A percentile compares a stretch with the other conserved stretches of the same genome.
phyloP scores from a whole-genome alignment of 2,888 invertebrate species.

The Amblyjoppa fuscipennis region DNA sequence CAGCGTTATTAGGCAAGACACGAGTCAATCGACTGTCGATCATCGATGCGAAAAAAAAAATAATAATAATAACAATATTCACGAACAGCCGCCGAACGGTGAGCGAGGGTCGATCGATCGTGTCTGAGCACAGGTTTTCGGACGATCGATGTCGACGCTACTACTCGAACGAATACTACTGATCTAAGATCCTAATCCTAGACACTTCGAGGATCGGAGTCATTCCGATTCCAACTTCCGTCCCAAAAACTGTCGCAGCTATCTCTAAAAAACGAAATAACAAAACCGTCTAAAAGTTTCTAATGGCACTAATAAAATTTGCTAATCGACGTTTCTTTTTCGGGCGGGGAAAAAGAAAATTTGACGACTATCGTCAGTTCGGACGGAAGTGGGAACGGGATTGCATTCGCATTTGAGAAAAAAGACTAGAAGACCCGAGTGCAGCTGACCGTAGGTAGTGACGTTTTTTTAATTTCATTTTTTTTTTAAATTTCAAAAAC shows the following conservation, averaged over 20 bases:
- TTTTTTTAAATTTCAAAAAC: conserved; percentile 39
- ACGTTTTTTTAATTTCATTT: conserved; percentile 54
- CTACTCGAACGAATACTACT: conserved; percentile 49
- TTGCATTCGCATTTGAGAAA: conserved; percentile 66
- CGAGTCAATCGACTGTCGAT: conserved; percentile 26
- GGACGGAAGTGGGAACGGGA: conserved; percentile 60
- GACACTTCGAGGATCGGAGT: conserved; percentile 63
- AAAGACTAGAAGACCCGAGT: conserved; percentile 84
- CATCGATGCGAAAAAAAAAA: conserved; percentile 59
- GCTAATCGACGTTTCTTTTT: neutral
- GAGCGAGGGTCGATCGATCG: conserved; percentile 47
- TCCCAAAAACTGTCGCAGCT: conserved; percentile 35
- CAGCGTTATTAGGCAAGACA: neutral
- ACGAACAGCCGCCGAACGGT: conserved; percentile 42
- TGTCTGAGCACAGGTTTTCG: conserved; percentile 19
- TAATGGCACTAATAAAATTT: neutral
- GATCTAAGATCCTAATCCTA: conserved; percentile 68
- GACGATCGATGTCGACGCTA: conserved; percentile 62
- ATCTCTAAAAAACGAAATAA: neutral
- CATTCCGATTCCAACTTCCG: conserved; percentile 63
- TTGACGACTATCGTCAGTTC: conserved; percentile 48
- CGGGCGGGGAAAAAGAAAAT: conserved; percentile 16
- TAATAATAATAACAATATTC: conserved; percentile 77
- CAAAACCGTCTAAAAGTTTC: neutral
- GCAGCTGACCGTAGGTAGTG: conserved; percentile 80